phyloP scores from a whole-genome alignment of 1,140 invertebrate species.

The Monochamus saltuarius region DNA sequence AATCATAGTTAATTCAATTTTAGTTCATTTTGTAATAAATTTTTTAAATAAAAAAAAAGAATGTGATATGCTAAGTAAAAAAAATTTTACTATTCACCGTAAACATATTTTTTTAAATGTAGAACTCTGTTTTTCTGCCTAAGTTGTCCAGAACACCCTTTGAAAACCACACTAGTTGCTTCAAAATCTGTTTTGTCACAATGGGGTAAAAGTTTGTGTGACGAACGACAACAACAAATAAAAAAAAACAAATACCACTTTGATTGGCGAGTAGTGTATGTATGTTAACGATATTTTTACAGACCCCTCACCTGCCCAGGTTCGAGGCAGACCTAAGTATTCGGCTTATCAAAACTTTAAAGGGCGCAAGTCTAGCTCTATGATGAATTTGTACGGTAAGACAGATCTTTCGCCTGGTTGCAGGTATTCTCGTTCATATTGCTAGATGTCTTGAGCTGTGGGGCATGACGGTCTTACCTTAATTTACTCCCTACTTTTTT shows the following conservation, averaged over 20 bases:
- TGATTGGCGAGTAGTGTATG: conserved; percentile 54
- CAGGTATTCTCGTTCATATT: conserved; percentile 30
- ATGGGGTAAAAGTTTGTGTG: conserved; percentile 1
- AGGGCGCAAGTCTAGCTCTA: conserved; percentile 86
- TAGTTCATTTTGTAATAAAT: too few relatives aligned
- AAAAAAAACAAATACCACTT: conserved; percentile 2
- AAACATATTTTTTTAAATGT: too few relatives aligned
- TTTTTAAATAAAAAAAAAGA: too few relatives aligned
- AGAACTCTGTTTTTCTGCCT: too few relatives aligned
- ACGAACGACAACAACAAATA: neutral
- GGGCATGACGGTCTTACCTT: conserved; percentile 35
- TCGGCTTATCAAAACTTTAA: conserved; percentile 82
- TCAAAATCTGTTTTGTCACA: conserved; percentile 22
- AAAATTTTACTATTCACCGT: too few relatives aligned
- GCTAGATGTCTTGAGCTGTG: conserved; percentile 45
- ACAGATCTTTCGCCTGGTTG: conserved; percentile 42
- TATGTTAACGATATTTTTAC: conserved; percentile 57
- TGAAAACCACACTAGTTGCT: conserved; percentile 10
- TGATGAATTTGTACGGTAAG: conserved; percentile 94
- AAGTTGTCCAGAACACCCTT: too few relatives aligned
- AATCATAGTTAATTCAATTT: too few relatives aligned
- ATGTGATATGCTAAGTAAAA: too few relatives aligned
- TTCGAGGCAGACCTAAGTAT: conserved; percentile 79
- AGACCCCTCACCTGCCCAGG: conserved; percentile 68
- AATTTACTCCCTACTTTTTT: neutral